phyloP scores from a whole-genome alignment of 23 tunicate genomes.

The Halocynthia roretzi region DNA sequence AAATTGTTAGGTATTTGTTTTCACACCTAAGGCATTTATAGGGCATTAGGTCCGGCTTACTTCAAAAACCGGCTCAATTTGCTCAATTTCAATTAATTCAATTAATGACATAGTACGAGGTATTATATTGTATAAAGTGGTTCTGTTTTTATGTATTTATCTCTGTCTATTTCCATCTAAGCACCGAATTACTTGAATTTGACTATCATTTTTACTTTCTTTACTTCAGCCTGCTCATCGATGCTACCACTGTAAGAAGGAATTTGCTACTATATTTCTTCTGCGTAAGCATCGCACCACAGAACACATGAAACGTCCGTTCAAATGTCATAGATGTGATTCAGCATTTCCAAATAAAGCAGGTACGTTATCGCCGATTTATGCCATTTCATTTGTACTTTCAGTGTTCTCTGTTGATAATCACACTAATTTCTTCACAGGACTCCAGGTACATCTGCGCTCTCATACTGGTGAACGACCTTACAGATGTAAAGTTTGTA shows the following conservation, averaged over 20 bases:
- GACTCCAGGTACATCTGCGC: slow-evolving; percentile 21
- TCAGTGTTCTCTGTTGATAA: neutral
- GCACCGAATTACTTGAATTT: too few relatives aligned
- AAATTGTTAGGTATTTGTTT: too few relatives aligned
- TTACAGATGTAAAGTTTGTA: slow-evolving; percentile 29
- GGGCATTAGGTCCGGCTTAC: too few relatives aligned
- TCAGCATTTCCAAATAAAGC: slow-evolving; percentile 47
- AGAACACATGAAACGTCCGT: slow-evolving; percentile 23
- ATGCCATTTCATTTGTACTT: neutral
- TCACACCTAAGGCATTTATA: too few relatives aligned
- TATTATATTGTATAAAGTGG: too few relatives aligned
- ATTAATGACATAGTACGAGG: too few relatives aligned
- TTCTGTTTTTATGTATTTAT: too few relatives aligned
- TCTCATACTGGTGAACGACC: slow-evolving; percentile 26
- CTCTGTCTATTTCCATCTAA: too few relatives aligned
- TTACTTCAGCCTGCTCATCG: slow-evolving; percentile 6
- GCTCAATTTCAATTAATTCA: too few relatives aligned
- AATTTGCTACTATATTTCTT: slow-evolving; percentile 23
- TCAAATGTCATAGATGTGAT: slow-evolving; percentile 20
- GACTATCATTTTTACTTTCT: neutral
- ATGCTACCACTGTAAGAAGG: slow-evolving; percentile 29
- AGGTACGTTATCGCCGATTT: slow-evolving; percentile 11
- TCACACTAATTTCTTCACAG: neutral
- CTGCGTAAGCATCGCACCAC: slow-evolving; percentile 16
- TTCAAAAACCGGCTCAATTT: too few relatives aligned